Evolutionary conservation across 1,140 invertebrate genomes (phyloP).

Genomic region (Episyrphus balteatus): DNA sequence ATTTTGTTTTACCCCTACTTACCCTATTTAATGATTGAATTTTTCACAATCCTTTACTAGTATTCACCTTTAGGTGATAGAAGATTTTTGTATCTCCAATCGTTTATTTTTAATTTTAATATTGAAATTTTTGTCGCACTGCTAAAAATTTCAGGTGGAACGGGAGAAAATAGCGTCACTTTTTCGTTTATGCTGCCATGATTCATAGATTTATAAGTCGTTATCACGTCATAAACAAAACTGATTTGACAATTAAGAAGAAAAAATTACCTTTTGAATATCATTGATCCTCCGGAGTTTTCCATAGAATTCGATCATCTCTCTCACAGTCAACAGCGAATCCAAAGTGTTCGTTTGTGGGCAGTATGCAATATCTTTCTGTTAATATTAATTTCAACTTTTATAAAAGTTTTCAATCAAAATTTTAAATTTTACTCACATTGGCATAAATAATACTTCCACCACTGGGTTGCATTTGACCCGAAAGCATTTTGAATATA

Average conservation of each 20-base stretch:
- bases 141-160: too few relatives aligned
- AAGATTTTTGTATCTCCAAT: too few relatives aligned
- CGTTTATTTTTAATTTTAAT: too few relatives aligned
- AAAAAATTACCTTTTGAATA: slow-evolving; percentile 30
- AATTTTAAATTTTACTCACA: slow-evolving; percentile 11
- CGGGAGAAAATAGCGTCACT: too few relatives aligned
- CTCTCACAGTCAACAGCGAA: slow-evolving; percentile 50
- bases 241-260: background rate
- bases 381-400: background rate
- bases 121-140: too few relatives aligned
- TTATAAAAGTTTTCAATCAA: background rate
- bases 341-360: slow-evolving; percentile 75
- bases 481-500: slow-evolving; percentile 62
- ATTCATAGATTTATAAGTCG: too few relatives aligned
- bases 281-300: slow-evolving; percentile 38
- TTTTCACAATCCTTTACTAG: too few relatives aligned
- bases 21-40: too few relatives aligned
- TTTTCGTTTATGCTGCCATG: too few relatives aligned
- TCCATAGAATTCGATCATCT: slow-evolving; percentile 43
- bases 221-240: too few relatives aligned
- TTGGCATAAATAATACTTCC: slow-evolving; percentile 41
- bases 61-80: too few relatives aligned
- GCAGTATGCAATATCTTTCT: slow-evolving; percentile 52
- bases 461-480: slow-evolving; percentile 43
- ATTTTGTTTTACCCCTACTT: too few relatives aligned